A percentile compares a stretch with the other conserved stretches of the same genome.
Evolutionary conservation across 2,888 invertebrate genomes (phyloP).

Genomic region (Alviniconcha strummeri): DNA sequence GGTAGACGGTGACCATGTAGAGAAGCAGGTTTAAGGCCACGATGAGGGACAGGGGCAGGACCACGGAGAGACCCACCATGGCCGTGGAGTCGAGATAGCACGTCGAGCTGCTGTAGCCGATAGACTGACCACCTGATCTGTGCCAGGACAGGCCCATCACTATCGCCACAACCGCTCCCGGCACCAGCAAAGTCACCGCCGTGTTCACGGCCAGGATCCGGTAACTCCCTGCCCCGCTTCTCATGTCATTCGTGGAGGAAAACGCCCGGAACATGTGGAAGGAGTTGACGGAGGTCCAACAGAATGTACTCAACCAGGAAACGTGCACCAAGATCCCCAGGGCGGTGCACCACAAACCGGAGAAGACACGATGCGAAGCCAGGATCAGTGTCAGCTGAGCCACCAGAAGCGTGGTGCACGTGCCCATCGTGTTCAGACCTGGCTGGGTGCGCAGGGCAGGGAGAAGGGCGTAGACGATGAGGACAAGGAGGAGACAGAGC

Average conservation of each 20-base stretch:
- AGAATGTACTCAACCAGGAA: conserved; percentile 43
- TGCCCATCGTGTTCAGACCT: conserved; percentile 47
- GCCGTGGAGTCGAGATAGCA: conserved; percentile 38
- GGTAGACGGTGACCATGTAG: conserved; percentile 44
- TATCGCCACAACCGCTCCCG: not conserved
- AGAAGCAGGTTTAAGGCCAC: conserved; percentile 48
- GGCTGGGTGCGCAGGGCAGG: conserved; percentile 46
- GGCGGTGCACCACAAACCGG: conserved; percentile 33
- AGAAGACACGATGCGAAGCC: conserved; percentile 23
- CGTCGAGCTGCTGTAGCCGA: conserved; percentile 40
- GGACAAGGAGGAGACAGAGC: not conserved
- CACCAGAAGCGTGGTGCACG: conserved; percentile 39
- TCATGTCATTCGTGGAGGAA: not conserved
- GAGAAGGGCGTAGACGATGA: conserved; percentile 37
- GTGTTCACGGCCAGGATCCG: not conserved
- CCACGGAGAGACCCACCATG: conserved; percentile 42
- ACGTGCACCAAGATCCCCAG: conserved; percentile 46
- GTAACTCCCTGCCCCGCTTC: not conserved
- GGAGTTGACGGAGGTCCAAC: conserved; percentile 47
- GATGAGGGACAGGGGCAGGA: conserved; percentile 45
- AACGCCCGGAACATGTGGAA: conserved; percentile 50
- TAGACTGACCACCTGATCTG: not conserved
- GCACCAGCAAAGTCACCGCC: not conserved
- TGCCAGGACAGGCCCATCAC: not conserved
- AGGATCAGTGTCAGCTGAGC: conserved; percentile 44